Evolutionary conservation across 2,888 invertebrate species (phyloP), one percentile per base, ranked within the genome.

Genomic region (Danaus chrysippus): DNA sequence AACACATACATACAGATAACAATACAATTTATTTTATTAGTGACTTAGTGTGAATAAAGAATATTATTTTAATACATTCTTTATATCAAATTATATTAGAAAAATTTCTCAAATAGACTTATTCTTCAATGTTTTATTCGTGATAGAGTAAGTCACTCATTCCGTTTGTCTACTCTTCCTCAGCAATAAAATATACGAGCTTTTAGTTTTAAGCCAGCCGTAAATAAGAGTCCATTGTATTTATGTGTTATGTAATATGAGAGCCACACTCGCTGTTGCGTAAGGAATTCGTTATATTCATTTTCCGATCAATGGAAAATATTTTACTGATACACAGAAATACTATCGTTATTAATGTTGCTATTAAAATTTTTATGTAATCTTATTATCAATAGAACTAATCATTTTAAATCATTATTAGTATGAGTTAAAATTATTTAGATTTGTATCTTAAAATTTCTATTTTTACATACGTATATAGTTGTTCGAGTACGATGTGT

Each of bases 171-270:
- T 59, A 42, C 56, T 67, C 77, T 70, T 76, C 77, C 80, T 53
- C 68, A 42, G 54, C 72, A 68, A 70, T 70, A 74, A 73, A 71
- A 72, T 71, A 72, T 73, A 72, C 71, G 71, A 77, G 80, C 76
- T 77, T 78, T 80, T 76, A 79, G 78, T 79, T 74, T 74, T 78
- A 74, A 78, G 72, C 76, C 72, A 74, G 79, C 76, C 74, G 80
- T 83, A 81, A 82, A 82, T 82, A 83, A 78, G 75, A 76, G 67
- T 62, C 73, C 73, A 81, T 81, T 83, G 82, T 83, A 83, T 83
- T 83, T 83, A 82, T 82, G 82, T 74, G 79, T 79, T 82, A 82
- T 80, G 82, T 83, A 82, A 83, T 79, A 72, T 77, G 78, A 79
- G 73, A 74, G 71, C 65, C 72, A 73, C 68, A 72, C 71, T 74